Evolutionary conservation across 2,888 invertebrate species (phyloP).

Genomic region (Hydrotaea cyrtoneurina): DNA sequence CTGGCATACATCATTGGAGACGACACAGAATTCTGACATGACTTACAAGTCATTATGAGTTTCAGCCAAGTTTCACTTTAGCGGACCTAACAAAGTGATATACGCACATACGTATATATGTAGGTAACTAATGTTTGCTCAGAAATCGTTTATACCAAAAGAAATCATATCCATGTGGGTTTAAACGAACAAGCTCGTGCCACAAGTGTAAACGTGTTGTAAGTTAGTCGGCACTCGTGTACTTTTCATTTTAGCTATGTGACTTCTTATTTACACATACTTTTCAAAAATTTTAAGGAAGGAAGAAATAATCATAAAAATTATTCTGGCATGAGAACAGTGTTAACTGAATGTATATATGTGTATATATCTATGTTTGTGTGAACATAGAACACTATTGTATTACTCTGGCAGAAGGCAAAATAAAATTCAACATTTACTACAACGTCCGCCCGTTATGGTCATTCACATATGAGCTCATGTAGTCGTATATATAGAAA

Average conservation of each 20-base stretch:
- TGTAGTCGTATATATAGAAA: conserved; percentile 39
- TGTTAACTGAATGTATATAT: conserved; percentile 18
- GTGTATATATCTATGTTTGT: conserved; percentile 4
- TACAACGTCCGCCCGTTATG: neutral
- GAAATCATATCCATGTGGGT: neutral
- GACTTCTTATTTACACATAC: conserved; percentile 70
- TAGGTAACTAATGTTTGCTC: no score
- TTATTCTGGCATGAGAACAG: conserved; percentile 72
- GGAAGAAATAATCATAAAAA: conserved; percentile 80
- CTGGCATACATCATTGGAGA: no score
- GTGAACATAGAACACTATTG: neutral
- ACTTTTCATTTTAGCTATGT: neutral
- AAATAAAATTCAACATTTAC: conserved; percentile 27
- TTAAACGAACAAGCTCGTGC: neutral
- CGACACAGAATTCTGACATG: no score
- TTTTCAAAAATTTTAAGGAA: conserved; percentile 72
- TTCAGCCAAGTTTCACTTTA: no score
- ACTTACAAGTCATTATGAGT: no score
- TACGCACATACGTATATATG: no score
- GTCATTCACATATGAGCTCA: conserved; percentile 32
- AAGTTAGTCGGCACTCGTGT: neutral
- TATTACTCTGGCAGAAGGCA: conserved; percentile 25
- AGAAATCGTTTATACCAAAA: no score
- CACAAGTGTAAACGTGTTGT: neutral
- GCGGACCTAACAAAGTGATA: no score